These are phyloP conservation scores for Okapia johnstoni DNA, from an alignment of 2,113 vertebrate genomes.

Conservation along the genomic window DNA sequence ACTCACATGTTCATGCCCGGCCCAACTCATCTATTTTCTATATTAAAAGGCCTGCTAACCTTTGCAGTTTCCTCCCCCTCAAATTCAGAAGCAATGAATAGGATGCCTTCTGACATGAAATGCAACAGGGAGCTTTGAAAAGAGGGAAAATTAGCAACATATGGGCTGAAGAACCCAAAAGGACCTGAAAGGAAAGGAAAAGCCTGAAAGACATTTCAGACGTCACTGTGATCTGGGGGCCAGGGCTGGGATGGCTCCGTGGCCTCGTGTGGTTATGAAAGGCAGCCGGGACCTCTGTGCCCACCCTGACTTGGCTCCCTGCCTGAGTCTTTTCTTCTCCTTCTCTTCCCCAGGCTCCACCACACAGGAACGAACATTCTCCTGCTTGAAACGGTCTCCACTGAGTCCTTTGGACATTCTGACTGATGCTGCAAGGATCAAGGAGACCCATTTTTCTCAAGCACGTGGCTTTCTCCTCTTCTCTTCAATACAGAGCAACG, in stretches of 20 bases:
- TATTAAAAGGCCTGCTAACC: constrained; percentile 74
- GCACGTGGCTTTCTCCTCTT: background rate
- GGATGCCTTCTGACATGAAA: constrained; percentile 78
- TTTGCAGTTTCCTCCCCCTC: constrained; percentile 56
- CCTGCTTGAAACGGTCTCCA: background rate
- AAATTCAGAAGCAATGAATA: constrained; percentile 71
- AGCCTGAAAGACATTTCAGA: constrained; percentile 70
- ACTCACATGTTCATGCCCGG: background rate
- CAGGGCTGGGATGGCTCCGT: constrained; percentile 37
- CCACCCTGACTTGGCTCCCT: background rate
- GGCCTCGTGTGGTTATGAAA: background rate
- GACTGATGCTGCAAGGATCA: background rate
- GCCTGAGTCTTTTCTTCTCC: background rate
- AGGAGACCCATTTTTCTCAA: background rate
- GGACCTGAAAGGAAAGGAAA: constrained; percentile 58
- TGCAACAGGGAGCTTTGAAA: constrained; percentile 78
- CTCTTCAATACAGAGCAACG: background rate
- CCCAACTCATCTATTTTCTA: constrained; percentile 73
- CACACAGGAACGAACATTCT: background rate
- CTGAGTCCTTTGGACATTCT: background rate
- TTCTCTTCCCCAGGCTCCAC: background rate
- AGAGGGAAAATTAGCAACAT: constrained; percentile 83
- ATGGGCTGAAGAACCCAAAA: constrained; percentile 72
- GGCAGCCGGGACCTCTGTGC: background rate
- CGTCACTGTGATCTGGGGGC: constrained; percentile 57